A percentile compares a stretch with the other conserved stretches of the same genome.
Conservation (phyloP, 1,140 invertebrate species). For the Bemisia tabaci region DNA sequence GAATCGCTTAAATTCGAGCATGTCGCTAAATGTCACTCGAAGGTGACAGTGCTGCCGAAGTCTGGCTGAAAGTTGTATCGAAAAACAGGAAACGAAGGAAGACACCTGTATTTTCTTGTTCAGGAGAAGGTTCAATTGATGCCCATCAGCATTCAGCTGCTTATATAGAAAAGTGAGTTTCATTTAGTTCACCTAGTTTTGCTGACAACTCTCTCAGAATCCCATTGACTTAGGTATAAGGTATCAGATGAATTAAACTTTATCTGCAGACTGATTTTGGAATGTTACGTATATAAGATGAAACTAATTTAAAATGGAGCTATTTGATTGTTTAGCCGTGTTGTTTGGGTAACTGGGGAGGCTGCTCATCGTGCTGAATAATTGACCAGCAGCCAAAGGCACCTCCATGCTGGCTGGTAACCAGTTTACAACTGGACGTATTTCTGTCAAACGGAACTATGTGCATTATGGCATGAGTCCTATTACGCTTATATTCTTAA, state of each 20-base stretch:
- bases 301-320: not conserved
- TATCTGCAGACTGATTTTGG: not conserved
- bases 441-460: too few relatives aligned
- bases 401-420: too few relatives aligned
- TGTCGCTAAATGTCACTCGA: not conserved
- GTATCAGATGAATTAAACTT: too few relatives aligned
- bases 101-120: not conserved
- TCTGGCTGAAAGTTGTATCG: not conserved
- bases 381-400: too few relatives aligned
- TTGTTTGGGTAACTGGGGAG: too few relatives aligned
- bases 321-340: not conserved
- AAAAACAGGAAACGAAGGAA: not conserved
- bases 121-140: not conserved
- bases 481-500: too few relatives aligned
- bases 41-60: not conserved
- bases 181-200: not conserved
- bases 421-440: too few relatives aligned
- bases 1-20: too few relatives aligned
- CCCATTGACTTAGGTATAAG: too few relatives aligned
- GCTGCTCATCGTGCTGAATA: too few relatives aligned
- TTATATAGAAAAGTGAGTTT: not conserved
- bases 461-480: too few relatives aligned
- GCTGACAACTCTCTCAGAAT: too few relatives aligned
- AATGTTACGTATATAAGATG: not conserved
- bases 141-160: not conserved